Evolutionary conservation across 2,888 invertebrate species (phyloP).

Genomic region (Podabrus alpinus): DNA sequence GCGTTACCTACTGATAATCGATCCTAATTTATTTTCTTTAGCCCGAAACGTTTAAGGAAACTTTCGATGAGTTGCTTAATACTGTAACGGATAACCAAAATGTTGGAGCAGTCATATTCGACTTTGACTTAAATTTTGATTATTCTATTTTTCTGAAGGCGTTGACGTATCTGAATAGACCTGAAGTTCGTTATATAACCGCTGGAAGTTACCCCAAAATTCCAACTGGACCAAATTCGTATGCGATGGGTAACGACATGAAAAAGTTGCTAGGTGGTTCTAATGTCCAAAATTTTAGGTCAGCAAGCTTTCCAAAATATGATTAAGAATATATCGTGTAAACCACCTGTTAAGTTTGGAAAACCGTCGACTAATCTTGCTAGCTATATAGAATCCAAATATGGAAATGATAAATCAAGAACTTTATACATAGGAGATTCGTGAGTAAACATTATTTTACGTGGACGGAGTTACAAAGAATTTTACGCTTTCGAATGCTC

Average conservation of each 20-base stretch:
- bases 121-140: background rate
- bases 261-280: background rate
- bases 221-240: background rate
- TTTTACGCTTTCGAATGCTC: too few relatives aligned
- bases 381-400: background rate
- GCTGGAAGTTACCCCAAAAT: background rate
- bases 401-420: background rate
- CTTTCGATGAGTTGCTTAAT: background rate
- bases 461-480: too few relatives aligned
- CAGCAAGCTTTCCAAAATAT: background rate
- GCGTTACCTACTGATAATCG: background rate
- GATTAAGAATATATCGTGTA: background rate
- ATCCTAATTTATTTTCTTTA: background rate
- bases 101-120: background rate
- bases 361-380: background rate
- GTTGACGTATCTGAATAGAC: background rate
- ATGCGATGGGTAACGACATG: background rate
- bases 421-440: background rate
- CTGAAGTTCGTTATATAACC: background rate
- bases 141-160: background rate
- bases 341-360: background rate
- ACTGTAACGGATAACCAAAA: background rate
- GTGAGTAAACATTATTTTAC: background rate
- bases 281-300: background rate
- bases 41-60: background rate